Percentiles rank a stretch among this genome's conserved stretches.
phyloP scores from a whole-genome alignment of 2,888 invertebrate species.

The Acholoe squamosa region DNA sequence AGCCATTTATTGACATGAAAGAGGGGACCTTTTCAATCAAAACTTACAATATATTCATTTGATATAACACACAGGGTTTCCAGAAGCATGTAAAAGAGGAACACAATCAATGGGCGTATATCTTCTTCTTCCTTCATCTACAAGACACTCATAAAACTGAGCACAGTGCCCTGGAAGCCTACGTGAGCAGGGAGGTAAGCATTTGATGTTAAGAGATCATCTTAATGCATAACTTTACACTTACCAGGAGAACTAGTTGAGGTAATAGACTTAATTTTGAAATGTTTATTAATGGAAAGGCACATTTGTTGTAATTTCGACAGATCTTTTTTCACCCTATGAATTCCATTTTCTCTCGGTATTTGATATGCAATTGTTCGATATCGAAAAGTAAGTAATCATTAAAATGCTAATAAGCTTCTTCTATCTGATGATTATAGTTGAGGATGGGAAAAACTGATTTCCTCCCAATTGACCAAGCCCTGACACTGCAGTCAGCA shows the following conservation, averaged over 20 bases:
- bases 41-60: too few relatives aligned
- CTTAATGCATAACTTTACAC: too few relatives aligned
- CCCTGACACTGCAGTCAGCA: slow-evolving; percentile 74
- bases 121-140: slow-evolving; percentile 82
- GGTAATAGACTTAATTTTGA: too few relatives aligned
- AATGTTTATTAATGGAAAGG: too few relatives aligned
- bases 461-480: slow-evolving; percentile 81
- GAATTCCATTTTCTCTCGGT: too few relatives aligned
- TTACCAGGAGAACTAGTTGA: too few relatives aligned
- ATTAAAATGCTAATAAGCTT: neutral
- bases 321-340: too few relatives aligned
- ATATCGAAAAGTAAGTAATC: neutral
- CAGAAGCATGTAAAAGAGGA: slow-evolving; percentile 81
- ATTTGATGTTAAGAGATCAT: too few relatives aligned
- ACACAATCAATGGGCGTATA: slow-evolving; percentile 83
- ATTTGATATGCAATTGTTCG: too few relatives aligned
- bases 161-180: slow-evolving; percentile 81
- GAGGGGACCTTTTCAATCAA: too few relatives aligned
- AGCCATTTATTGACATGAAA: too few relatives aligned
- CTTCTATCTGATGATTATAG: neutral
- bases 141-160: slow-evolving; percentile 81
- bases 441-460: slow-evolving; percentile 77
- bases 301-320: too few relatives aligned
- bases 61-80: slow-evolving; percentile 77
- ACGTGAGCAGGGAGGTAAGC: slow-evolving; percentile 79